Evolutionary conservation across 2,113 vertebrate species (phyloP).

Genomic region (Centropus bengalensis): DNA sequence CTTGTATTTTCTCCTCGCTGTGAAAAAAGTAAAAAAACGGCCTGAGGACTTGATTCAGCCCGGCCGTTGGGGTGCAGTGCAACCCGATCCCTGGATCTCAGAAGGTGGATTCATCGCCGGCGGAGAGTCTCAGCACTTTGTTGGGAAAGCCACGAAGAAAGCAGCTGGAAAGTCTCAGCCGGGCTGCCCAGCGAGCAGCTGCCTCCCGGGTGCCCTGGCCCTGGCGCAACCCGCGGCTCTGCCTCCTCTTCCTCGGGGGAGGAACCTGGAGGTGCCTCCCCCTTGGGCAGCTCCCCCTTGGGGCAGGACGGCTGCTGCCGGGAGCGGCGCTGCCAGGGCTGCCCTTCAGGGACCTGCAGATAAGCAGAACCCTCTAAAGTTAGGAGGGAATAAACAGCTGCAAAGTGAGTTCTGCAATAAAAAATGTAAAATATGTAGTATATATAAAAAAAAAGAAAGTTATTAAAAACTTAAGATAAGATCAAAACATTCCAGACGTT

Average conservation of each 20-base stretch:
- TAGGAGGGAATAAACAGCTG: slow-evolving; percentile 16
- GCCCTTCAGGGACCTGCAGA: background rate
- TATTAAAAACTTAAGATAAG: slow-evolving; percentile 66
- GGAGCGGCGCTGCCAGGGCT: background rate
- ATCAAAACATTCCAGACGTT: slow-evolving; percentile 61
- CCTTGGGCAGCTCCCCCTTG: background rate
- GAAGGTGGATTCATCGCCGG: slow-evolving; percentile 45
- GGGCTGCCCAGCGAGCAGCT: slow-evolving; percentile 28
- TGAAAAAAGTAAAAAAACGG: background rate
- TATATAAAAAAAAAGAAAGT: slow-evolving; percentile 42
- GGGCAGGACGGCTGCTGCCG: background rate
- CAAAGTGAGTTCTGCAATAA: slow-evolving; percentile 54
- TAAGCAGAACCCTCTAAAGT: background rate
- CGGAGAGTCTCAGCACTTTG: slow-evolving; percentile 59
- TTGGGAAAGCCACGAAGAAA: slow-evolving; percentile 48
- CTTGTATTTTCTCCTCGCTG: background rate
- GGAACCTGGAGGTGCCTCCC: background rate
- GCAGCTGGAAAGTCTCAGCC: slow-evolving; percentile 57
- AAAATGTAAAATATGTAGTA: slow-evolving; percentile 58
- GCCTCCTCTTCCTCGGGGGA: background rate
- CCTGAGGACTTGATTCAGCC: background rate
- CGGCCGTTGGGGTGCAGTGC: slow-evolving; percentile 8
- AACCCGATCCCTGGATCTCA: background rate
- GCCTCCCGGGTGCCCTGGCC: slow-evolving; percentile 1
- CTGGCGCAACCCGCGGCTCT: background rate